These are phyloP conservation scores for Eustalomyia histrio DNA, from an alignment of 2,888 invertebrate species.

Conservation along the genomic window DNA sequence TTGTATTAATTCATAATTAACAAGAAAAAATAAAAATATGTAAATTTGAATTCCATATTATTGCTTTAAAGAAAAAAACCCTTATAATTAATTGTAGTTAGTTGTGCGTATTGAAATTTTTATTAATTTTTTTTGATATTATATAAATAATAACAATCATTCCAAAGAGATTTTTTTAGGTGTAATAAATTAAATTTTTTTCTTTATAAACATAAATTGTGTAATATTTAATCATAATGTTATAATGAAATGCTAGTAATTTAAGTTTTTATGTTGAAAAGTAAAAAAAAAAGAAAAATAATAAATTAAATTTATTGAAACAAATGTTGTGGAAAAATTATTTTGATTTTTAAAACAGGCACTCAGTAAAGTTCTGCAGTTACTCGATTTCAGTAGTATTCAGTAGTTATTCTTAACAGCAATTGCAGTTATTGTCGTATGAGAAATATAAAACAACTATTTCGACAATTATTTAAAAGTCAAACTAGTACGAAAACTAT, in stretches of 20 bases:
- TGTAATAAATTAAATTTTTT: constrained; percentile 60
- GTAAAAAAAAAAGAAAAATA: constrained; percentile 17
- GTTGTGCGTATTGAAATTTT: constrained; percentile 48
- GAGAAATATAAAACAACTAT: too few species aligned
- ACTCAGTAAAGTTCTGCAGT: too few species aligned
- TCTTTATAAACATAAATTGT: constrained; percentile 35
- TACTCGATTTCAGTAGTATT: too few species aligned
- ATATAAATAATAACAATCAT: constrained; percentile 57
- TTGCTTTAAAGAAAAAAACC: constrained; percentile 50
- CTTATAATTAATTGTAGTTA: constrained; percentile 49
- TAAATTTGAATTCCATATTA: constrained; percentile 51
- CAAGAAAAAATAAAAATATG: constrained; percentile 9
- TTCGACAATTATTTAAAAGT: too few species aligned
- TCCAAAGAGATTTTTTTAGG: constrained; percentile 63
- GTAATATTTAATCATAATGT: constrained; percentile 61
- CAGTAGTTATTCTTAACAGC: too few species aligned
- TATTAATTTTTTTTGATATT: constrained; percentile 57
- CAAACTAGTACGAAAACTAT: too few species aligned
- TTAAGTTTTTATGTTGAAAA: constrained; percentile 64
- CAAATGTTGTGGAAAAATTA: background rate
- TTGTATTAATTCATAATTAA: constrained; percentile 3
- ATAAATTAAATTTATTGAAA: constrained; percentile 42
- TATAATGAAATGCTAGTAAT: constrained; percentile 45
- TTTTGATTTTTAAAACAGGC: too few species aligned
- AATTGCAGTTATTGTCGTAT: too few species aligned